Evolutionary conservation across 2,797 vertebrate genomes (phyloP), one percentile per base, ranked within the genome.

Genomic region (Erethizon dorsatum): DNA sequence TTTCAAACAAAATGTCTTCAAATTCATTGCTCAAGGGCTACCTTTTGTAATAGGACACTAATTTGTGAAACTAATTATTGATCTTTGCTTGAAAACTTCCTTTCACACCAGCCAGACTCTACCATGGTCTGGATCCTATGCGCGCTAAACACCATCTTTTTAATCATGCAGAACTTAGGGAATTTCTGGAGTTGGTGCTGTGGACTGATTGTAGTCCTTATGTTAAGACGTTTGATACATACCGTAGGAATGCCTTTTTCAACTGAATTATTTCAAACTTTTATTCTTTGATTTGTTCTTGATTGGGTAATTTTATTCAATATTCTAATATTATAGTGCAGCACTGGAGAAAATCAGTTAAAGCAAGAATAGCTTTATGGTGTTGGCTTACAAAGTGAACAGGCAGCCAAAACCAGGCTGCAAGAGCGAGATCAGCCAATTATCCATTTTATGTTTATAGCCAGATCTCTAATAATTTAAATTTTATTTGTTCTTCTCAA

Each of bases 31-130:
- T 28, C 26, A 75, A 88, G 18, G 75, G 9, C 20, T 59, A 6
- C 52, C 77, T 84, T 85, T 88, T 37, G 41, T 59, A 87, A 57
- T 22, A 56, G 33, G 31, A 63, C 56, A 71, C 24, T 54, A 73
- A 13, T 52, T 94, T 41, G 26, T 82, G 18, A 78, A 83, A 24
- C 37, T 45, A 45, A 79, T 18, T 78, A 10, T 61, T 10, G 0
- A 52, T 83, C 15, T 96, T 92, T 94, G 37, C 33, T 95, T 63
- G 24, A 90, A 92, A 95, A 59, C 33, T 87, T 90, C 41, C n/a
- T 95, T 83, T 94, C 67, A 79, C 24, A 45, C 10, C 83, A 85
- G 71, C 31, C 33, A 63, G 65, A 80, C 45, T 69, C 31, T 52
- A 71, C 26, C 18, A 20, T 75, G 31, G 14, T 12, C 33, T 67